Conservation (phyloP, 2,113 vertebrate genomes). For the Oplegnathus fasciatus region DNA sequence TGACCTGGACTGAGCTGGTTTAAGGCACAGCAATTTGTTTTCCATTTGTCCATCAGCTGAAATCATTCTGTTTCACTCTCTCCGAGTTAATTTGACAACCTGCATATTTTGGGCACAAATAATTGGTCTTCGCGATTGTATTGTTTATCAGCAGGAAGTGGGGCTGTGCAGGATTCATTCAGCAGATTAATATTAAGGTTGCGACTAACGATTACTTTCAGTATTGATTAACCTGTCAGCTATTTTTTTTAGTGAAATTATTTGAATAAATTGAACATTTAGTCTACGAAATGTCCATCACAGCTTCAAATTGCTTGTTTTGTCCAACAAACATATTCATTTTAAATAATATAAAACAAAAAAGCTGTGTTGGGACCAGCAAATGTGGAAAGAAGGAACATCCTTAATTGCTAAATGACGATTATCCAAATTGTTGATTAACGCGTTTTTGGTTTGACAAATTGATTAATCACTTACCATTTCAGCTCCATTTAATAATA, state of each 20-base stretch:
- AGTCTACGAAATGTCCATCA: neutral
- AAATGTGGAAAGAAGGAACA: neutral
- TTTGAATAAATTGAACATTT: neutral
- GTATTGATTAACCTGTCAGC: neutral
- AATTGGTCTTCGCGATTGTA: conserved; percentile 15
- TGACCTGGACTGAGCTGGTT: conserved; percentile 50
- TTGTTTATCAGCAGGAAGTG: conserved; percentile 3
- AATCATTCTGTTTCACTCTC: conserved; percentile 26
- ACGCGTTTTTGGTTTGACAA: neutral
- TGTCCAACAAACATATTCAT: neutral
- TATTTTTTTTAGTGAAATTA: neutral
- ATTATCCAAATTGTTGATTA: neutral
- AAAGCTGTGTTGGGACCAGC: neutral
- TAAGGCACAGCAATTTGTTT: conserved; percentile 37
- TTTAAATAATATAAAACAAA: neutral
- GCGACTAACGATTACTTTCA: neutral
- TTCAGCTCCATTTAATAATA: neutral
- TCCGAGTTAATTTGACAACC: conserved; percentile 24
- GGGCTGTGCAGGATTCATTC: neutral
- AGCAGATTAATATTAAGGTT: neutral
- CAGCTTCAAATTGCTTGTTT: neutral
- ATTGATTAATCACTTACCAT: neutral
- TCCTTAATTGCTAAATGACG: neutral
- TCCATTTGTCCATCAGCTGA: conserved; percentile 33
- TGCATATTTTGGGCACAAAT: neutral